Conservation (phyloP, 2,888 invertebrate genomes). For the Drosophila differens region DNA sequence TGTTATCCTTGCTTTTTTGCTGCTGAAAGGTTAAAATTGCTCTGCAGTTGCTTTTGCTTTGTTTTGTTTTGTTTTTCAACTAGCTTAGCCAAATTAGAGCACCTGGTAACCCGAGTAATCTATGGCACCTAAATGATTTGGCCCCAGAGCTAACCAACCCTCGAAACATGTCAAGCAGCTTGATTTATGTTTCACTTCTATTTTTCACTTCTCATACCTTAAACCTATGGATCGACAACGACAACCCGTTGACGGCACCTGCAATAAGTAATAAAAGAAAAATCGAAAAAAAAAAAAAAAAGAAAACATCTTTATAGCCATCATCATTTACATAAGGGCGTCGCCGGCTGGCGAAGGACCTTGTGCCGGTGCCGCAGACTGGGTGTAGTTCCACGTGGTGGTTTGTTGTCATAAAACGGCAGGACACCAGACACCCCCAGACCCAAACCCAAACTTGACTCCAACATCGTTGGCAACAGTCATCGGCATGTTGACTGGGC, state of each 20-base stretch:
- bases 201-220: not conserved
- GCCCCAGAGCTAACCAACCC: conserved; percentile 3
- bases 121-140: conserved; percentile 43
- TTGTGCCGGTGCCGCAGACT: not conserved
- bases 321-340: conserved; percentile 69
- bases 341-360: conserved; percentile 32
- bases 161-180: conserved; percentile 20
- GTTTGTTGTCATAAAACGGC: conserved; percentile 38
- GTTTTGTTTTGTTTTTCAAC: not conserved
- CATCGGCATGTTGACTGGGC: conserved; percentile 74
- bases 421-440: conserved; percentile 33
- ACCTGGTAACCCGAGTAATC: conserved; percentile 16
- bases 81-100: conserved; percentile 9
- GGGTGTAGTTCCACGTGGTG: conserved; percentile 31
- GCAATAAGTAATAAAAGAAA: conserved; percentile 19
- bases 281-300: conserved; percentile 29
- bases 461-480: conserved; percentile 42
- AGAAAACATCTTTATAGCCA: conserved; percentile 46
- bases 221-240: conserved; percentile 10
- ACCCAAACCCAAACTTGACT: not conserved
- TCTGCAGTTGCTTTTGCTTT: not conserved
- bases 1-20: too few species aligned
- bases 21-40: not conserved
- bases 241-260: conserved; percentile 31
- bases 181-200: conserved; percentile 40